Base-by-base conservation (phyloP, 2,113 vertebrate species). In the Candoia aspera region DNA sequence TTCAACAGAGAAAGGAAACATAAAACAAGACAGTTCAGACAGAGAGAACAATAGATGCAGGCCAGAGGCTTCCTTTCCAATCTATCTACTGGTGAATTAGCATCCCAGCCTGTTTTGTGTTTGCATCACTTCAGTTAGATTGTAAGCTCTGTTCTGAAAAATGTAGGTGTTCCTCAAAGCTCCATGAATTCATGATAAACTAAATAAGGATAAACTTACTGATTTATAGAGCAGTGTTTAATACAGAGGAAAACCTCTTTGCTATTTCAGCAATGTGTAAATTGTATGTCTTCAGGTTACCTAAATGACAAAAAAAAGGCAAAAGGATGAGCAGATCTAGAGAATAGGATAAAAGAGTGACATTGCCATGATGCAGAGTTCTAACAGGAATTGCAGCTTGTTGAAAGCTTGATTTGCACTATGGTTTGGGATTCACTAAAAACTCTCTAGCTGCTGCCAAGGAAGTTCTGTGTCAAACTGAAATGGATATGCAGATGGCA, bases 311-410 rank as follows among this genome's bases (percentile, higher is more conserved):
- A 23, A 37, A 89, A 42, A 89, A 9, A 89, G 9, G 46, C 21
- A 83, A 57, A 96, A 93, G 93, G 91, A 92, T 0, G 0, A 84
- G 91, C 87, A 93, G 92, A 94, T 93, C 93, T 93, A 83, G 49
- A 86, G 93, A 94, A 91, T 42, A 94, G 23, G 57, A 29, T 89
- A 94, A 93, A 95, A 92, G 13, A 92, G 95, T 91, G 0, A 0
- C 87, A 93, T 46, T 49, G 11, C 90, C 94, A 95, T 13, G 94
- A 94, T 96, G 94, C 93, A 94, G 60, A 60, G 93, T 95, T 94
- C 0, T 0, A 84, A 33, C n/a, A 57, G 53, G 49, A 58, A 86
- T 89, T 89, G 0, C 29, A 92, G n/a, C 0, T 0, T 86, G 87
- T 57, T 1, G 2, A 92, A 0, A 0, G 59, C 88, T 91, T 49